phyloP scores from a whole-genome alignment of 2,888 invertebrate genomes.

The Lymantria dispar region DNA sequence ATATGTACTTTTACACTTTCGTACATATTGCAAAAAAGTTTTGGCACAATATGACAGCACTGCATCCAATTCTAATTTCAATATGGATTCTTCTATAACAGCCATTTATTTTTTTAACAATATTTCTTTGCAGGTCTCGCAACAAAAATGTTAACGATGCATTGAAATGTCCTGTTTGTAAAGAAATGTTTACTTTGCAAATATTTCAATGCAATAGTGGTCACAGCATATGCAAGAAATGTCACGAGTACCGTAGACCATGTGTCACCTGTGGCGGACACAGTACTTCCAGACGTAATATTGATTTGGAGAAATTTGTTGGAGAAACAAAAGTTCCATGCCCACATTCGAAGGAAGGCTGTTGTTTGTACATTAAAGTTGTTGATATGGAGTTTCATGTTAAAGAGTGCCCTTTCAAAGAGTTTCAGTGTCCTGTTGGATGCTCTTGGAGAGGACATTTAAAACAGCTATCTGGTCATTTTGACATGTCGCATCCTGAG shows the following conservation, averaged over 20 bases:
- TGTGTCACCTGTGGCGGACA: conserved; percentile 43
- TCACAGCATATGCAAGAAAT: conserved; percentile 50
- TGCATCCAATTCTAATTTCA: too few relatives aligned
- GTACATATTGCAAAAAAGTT: too few relatives aligned
- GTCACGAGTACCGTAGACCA: conserved; percentile 18
- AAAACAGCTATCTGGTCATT: conserved; percentile 48
- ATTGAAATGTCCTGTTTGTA: conserved; percentile 50
- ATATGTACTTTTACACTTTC: too few relatives aligned
- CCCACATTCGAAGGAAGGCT: conserved; percentile 48
- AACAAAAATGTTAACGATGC: conserved; percentile 12
- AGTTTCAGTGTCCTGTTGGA: not conserved
- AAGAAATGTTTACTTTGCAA: conserved; percentile 27
- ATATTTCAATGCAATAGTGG: conserved; percentile 55
- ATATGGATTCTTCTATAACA: too few relatives aligned
- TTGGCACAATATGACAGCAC: too few relatives aligned
- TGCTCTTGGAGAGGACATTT: conserved; percentile 47
- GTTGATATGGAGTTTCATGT: conserved; percentile 46
- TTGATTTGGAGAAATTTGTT: conserved; percentile 45
- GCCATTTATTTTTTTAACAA: too few relatives aligned
- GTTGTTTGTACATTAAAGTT: conserved; percentile 41
- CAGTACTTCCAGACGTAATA: conserved; percentile 50
- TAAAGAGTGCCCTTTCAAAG: conserved; percentile 47
- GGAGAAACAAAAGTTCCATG: conserved; percentile 42
- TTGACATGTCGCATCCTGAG: conserved; percentile 41
- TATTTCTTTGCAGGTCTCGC: conserved; percentile 9